Conservation (phyloP, 2,888 invertebrate species). For the Polymixis flavicincta region DNA sequence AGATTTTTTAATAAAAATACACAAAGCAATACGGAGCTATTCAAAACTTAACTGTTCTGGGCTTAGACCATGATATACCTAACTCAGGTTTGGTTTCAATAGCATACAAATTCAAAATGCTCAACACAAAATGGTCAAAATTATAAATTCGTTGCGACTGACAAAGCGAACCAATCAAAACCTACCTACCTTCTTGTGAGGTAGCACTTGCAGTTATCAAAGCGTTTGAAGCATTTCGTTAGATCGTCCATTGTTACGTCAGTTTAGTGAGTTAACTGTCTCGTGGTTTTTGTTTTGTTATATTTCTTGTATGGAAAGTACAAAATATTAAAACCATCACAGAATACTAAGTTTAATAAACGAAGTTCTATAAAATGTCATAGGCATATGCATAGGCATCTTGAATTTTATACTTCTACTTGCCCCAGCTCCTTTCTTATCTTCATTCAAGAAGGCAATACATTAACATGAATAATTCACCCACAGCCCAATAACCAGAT, state of each 20-base stretch:
- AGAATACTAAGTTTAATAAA: background rate
- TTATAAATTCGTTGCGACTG: background rate
- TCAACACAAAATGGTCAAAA: background rate
- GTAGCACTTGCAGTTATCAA: background rate
- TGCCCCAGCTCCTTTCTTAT: background rate
- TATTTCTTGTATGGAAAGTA: background rate
- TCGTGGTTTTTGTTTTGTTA: background rate
- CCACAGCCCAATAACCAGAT: background rate
- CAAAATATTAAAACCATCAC: background rate
- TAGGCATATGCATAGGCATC: no score
- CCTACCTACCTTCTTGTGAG: background rate
- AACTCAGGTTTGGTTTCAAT: background rate
- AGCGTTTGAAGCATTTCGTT: background rate
- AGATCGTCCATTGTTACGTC: background rate
- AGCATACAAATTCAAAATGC: background rate
- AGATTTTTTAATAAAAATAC: background rate
- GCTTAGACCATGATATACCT: background rate
- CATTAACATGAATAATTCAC: constrained; percentile 37
- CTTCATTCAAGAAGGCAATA: background rate
- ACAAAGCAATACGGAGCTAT: background rate
- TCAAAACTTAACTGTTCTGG: background rate
- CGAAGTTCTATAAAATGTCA: background rate
- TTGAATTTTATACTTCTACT: background rate
- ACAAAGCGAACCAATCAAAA: no score
- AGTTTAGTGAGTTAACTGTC: background rate